phyloP scores from a whole-genome alignment of 2,797 vertebrate species.

The Gambusia yucatana region DNA sequence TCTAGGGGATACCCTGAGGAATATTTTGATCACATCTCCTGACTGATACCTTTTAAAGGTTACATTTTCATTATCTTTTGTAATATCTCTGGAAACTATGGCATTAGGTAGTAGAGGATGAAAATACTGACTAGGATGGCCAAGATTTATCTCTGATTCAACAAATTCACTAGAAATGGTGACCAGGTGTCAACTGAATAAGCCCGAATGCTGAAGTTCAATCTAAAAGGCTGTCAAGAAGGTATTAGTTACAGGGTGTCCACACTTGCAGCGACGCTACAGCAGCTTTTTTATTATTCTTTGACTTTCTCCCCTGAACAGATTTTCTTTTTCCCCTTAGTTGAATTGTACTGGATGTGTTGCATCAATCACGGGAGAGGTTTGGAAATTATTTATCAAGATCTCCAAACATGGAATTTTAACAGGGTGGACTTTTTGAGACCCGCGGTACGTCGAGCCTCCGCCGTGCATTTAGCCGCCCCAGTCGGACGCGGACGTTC shows the following conservation, averaged over 20 bases:
- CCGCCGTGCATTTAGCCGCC: conserved; percentile 4
- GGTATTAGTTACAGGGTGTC: not conserved
- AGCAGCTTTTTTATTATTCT: not conserved
- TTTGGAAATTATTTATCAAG: not conserved
- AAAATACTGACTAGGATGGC: not conserved
- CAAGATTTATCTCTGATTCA: not conserved
- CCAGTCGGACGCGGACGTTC: conserved; percentile 19
- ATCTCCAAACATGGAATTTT: not conserved
- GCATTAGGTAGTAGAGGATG: not conserved
- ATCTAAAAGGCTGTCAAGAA: not conserved
- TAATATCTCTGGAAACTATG: not conserved
- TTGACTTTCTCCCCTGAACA: not conserved
- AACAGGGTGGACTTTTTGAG: not conserved
- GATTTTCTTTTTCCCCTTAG: not conserved
- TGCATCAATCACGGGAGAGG: not conserved
- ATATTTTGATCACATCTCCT: not conserved
- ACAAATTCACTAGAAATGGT: not conserved
- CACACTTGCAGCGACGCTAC: not conserved
- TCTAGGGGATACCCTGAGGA: too few species aligned
- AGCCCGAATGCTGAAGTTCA: not conserved
- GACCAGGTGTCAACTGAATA: not conserved
- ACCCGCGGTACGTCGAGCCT: conserved; percentile 8
- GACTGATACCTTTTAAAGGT: not conserved
- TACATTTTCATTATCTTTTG: not conserved
- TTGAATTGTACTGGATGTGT: not conserved